Percentiles rank a stretch among this genome's conserved stretches.
Evolutionary conservation across 2,113 vertebrate species (phyloP).

Genomic region (Andinoacara biseriatus): DNA sequence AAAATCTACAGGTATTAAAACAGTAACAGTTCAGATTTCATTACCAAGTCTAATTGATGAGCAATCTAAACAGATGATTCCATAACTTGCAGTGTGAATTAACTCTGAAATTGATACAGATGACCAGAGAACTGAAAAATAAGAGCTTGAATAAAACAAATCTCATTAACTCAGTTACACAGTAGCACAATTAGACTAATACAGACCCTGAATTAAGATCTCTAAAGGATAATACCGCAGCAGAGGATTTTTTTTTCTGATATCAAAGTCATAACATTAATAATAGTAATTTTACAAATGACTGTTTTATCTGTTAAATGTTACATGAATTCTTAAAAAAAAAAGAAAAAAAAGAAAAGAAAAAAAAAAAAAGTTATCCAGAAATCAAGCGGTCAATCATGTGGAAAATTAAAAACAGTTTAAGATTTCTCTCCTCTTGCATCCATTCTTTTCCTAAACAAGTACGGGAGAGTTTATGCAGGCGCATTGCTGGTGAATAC

Average conservation of each 20-base stretch:
- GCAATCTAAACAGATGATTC: slow-evolving; percentile 89
- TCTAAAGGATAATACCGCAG: slow-evolving; percentile 74
- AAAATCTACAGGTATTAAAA: slow-evolving; percentile 88
- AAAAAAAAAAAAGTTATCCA: slow-evolving; percentile 20
- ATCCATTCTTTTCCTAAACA: slow-evolving; percentile 71
- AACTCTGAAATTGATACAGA: slow-evolving; percentile 87
- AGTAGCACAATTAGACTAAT: slow-evolving; percentile 88
- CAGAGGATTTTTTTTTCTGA: slow-evolving; percentile 51
- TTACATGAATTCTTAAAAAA: slow-evolving; percentile 55
- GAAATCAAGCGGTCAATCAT: slow-evolving; percentile 51
- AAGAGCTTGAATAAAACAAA: slow-evolving; percentile 80
- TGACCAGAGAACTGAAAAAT: slow-evolving; percentile 80
- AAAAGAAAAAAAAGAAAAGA: slow-evolving; percentile 14
- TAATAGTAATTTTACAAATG: slow-evolving; percentile 65
- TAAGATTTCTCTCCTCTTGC: slow-evolving; percentile 72
- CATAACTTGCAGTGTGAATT: slow-evolving; percentile 98
- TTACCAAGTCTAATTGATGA: slow-evolving; percentile 88
- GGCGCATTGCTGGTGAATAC: slow-evolving; percentile 82
- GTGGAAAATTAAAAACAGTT: slow-evolving; percentile 62
- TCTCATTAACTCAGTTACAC: slow-evolving; percentile 83
- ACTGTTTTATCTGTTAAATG: slow-evolving; percentile 81
- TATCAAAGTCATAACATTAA: slow-evolving; percentile 59
- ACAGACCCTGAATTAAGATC: slow-evolving; percentile 91
- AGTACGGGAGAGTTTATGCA: slow-evolving; percentile 76
- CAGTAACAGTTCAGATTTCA: slow-evolving; percentile 93